Base-by-base conservation (phyloP, 2,888 invertebrate genomes). In the Morpho deidamia region DNA sequence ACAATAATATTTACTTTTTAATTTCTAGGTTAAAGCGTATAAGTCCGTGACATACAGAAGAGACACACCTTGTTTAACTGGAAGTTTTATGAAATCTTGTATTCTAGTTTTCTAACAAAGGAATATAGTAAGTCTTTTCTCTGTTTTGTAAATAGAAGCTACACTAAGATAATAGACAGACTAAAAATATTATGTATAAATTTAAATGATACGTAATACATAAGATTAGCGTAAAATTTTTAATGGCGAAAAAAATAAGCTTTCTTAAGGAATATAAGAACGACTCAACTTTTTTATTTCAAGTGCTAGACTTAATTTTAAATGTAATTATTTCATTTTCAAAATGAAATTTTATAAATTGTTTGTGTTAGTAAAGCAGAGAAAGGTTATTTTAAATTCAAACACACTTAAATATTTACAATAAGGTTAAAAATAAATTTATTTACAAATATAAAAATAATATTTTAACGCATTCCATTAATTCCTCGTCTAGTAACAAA, bases 361-460 rank as follows among this genome's bases (percentile, higher is more conserved):
- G 37, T 37, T 23, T 23, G 23, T 23, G 23, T 23, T 23, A 23
- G 23, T 5, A 38, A 50, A 34, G 42, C 7, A 53, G 38, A 9
- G 35, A 33, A 8, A 2, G 41, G 35, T 14, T 44, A 23, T 23
- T 45, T 45, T 8, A 41, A 49, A 55, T 57, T 56, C 44, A 53
- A 55, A 51, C 45, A 41, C 37, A 12, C 55, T 51, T 45, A 45
- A 58, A 55, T 52, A 59, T 52, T 55, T 50, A 53, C 53, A 63
- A 60, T 60, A 56, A 63, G 43, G 48, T 53, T 55, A 60, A 56
- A 48, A 57, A 55, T 51, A 56, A 59, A 70, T 80, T 79, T 88
- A 88, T 88, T 85, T 88, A 88, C 88, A 88, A 78, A 73, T 54
- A 44, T 54, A 51, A 49, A 50, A 53, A 50, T 47, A 53, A 49